Evolutionary conservation across 2,797 vertebrate genomes (phyloP).

Genomic region (Danio jaintianensis): DNA sequence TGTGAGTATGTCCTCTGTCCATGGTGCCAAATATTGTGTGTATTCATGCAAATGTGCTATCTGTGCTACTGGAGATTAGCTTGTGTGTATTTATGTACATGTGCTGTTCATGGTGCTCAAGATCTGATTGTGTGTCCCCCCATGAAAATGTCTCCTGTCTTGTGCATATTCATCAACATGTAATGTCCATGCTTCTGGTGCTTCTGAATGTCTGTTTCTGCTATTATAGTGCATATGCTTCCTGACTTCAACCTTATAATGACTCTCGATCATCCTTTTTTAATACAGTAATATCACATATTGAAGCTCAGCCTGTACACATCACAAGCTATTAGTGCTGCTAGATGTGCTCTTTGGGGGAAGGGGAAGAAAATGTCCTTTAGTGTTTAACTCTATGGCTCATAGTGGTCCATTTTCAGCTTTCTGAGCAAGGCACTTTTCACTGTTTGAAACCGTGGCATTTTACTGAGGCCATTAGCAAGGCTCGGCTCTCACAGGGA

Average conservation of each 20-base stretch:
- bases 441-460: slow-evolving; percentile 29
- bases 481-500: slow-evolving; percentile 8
- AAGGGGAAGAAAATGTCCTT: slow-evolving; percentile 7
- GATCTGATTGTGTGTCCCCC: background rate
- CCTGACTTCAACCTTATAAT: background rate
- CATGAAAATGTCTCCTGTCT: too few relatives aligned
- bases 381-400: slow-evolving; percentile 27
- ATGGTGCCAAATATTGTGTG: background rate
- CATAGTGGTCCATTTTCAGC: slow-evolving; percentile 35
- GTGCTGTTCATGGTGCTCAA: background rate
- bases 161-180: background rate
- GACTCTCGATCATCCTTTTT: slow-evolving; percentile 22
- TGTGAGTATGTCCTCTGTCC: background rate
- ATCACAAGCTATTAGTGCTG: slow-evolving; percentile 44
- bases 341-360: slow-evolving; percentile 22
- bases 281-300: slow-evolving; percentile 23
- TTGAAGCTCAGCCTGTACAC: slow-evolving; percentile 25
- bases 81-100: background rate
- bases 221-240: background rate
- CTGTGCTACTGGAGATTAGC: background rate
- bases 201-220: background rate
- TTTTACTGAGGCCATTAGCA: slow-evolving; percentile 41
- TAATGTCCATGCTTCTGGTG: background rate
- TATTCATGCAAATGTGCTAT: background rate
- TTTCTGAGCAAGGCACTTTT: slow-evolving; percentile 35